Evolutionary conservation across 1,140 invertebrate genomes (phyloP).

Genomic region (Aphelenchoides besseyi): DNA sequence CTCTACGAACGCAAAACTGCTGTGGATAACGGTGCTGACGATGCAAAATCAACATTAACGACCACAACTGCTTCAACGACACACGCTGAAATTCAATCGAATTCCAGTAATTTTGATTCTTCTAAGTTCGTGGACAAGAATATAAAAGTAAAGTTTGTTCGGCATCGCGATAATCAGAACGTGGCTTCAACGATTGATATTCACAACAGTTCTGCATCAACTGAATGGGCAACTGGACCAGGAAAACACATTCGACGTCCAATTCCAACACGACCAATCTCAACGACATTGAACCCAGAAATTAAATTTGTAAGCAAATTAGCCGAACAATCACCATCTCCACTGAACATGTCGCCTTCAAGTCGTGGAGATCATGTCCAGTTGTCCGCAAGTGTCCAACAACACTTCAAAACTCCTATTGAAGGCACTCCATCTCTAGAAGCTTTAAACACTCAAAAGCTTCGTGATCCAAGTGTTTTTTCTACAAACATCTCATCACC

Average conservation of each 20-base stretch:
- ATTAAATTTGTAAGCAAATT: too few species aligned
- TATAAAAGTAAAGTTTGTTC: background rate
- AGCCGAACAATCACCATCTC: background rate
- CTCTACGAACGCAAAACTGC: constrained; percentile 18
- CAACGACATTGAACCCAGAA: too few species aligned
- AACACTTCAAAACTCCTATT: constrained; percentile 3
- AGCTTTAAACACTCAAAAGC: background rate
- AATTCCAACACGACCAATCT: background rate
- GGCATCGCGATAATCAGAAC: background rate
- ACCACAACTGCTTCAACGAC: background rate
- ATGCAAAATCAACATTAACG: background rate
- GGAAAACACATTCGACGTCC: background rate
- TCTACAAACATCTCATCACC: background rate
- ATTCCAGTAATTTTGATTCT: background rate
- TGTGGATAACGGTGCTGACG: background rate
- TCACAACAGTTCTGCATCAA: background rate
- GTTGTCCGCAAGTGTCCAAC: constrained; percentile 3
- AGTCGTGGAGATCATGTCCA: background rate
- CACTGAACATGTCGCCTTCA: background rate
- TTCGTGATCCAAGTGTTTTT: background rate
- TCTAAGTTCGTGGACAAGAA: background rate
- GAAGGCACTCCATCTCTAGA: background rate
- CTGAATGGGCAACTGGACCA: background rate
- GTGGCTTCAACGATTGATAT: background rate
- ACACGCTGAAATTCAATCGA: background rate